These are phyloP conservation scores for Tapera naevia DNA, from an alignment of 2,797 vertebrate genomes.

Conservation along the genomic window DNA sequence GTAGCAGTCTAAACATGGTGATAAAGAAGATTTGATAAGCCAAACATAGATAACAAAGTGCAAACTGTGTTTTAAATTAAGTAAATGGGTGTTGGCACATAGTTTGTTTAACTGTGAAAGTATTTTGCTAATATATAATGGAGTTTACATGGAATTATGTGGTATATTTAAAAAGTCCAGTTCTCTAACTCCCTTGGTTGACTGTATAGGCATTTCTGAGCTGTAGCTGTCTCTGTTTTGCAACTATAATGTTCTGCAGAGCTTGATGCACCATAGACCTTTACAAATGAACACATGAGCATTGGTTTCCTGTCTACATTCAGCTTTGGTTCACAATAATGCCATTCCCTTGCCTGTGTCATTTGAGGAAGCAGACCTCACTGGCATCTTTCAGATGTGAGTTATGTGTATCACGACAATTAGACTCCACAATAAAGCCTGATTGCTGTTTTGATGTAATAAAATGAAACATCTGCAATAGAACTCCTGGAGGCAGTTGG, in stretches of 20 bases:
- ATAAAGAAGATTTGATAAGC: background rate
- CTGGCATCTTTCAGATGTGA: rapidly evolving
- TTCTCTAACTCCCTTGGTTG: background rate
- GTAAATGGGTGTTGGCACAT: background rate
- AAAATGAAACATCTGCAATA: background rate
- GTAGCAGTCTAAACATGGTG: background rate
- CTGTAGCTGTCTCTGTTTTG: background rate
- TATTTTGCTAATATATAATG: background rate
- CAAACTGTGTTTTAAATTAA: background rate
- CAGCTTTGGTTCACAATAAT: too few species aligned
- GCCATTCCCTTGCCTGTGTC: background rate
- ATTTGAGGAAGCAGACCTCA: background rate
- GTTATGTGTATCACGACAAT: background rate
- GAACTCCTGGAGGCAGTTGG: background rate
- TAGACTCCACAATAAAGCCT: background rate
- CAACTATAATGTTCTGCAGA: background rate
- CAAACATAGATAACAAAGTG: too few species aligned
- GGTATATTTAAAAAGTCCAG: background rate
- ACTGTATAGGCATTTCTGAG: background rate
- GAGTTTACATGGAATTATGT: background rate
- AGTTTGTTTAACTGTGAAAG: background rate
- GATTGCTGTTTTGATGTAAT: background rate
- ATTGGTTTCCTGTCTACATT: background rate
- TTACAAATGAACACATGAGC: background rate
- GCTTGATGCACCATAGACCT: rapidly evolving